Evolutionary conservation across 92 coral and sea anemone species (phyloP), one percentile per base, ranked within the genome.

Genomic region (Palythoa caribaeorum): DNA sequence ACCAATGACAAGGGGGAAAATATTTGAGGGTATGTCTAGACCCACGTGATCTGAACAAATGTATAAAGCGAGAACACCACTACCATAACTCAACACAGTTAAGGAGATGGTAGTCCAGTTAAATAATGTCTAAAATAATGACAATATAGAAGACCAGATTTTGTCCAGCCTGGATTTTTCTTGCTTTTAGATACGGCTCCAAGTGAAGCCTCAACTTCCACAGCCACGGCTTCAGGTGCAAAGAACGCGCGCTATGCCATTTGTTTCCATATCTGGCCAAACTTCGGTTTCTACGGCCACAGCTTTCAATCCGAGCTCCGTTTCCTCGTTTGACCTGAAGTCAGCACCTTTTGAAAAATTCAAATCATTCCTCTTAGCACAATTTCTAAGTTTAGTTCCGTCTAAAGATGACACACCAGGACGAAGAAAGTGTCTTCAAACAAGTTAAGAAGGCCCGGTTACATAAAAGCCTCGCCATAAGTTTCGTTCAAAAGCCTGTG

Each of bases 401-500:
- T 66, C 38, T 19, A 6, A 7, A 66, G 38, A 66, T 66, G 12
- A 66, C 19, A 12, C 37, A 66, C 9, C 6, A 66, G 10, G 3
- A 66, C 9, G 10, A 66, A 66, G 37, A 66, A 21, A 66, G 72
- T 66, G 72, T 66, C 35, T 66, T 66, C 38, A 66, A 19, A 21
- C 38, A 37, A 28, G 72, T 19, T 8, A 66, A 17, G 37, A 66
- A 66, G 72, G 36, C 72, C 2, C 38, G 72, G 72, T 66, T 66
- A 66, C 7, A 66, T 5, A 19, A 4, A 9, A 66, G 38, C 72
- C 87, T 79, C 62, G 76, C 54, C 87, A 88, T 36, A 9, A 77
- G 21, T 88, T 88, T 59, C 81, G 73, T 44, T 88, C 87, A 36
- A 88, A 88, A 72, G 87, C 87, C 19, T 79, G 73, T 73, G 79